Evolutionary conservation across 2,888 invertebrate species (phyloP), one percentile per base, ranked within the genome.

Genomic region (Piscicola geometra): DNA sequence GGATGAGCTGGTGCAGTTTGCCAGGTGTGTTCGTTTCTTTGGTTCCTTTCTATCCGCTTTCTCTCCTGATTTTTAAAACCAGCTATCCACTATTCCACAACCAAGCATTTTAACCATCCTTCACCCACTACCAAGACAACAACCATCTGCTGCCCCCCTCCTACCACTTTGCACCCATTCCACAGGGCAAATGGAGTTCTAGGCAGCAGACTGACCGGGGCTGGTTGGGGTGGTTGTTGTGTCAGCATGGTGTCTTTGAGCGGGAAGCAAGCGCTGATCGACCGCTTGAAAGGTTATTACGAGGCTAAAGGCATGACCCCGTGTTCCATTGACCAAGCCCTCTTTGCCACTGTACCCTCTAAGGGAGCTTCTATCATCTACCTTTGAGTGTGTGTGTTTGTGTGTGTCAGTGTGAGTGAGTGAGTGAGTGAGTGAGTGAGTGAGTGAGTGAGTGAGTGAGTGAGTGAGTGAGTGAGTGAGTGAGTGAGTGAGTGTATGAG

Each of bases 191-290:
- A 88, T 77, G 89, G 90, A 71, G 89, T 90, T 1, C 87, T 91
- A n/a, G 92, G 93, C 64, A 92, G 93, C n/a, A 89, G 98, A 72
- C 87, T 99, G 56, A 98, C 98, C 0, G 99, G 98, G 50, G 98
- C 98, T 41, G 95, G 95, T 9, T 98, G 98, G 98, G 99, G 98
- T 52, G 99, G 99, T 3, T 98, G 97, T 86, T 90, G 91, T 75
- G 94, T 99, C 18, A 93, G 94, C 28, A 86, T 96, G 79, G 90
- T 92, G 75, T 88, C 89, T 0, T 88, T 88, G 76, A 88, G 89
- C 70, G 70, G 80, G 25, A 79, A 91, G 5, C 85, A 89, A 21
- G 85, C 88, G 18, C 78, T 80, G 67, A 33, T 80, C 9, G n/a
- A 69, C n/a, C 56, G 75, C 52, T 71, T 80, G 67, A 67, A 75